Evolutionary conservation across 2,113 vertebrate genomes (phyloP).

Genomic region (Acrocephalus arundinaceus): DNA sequence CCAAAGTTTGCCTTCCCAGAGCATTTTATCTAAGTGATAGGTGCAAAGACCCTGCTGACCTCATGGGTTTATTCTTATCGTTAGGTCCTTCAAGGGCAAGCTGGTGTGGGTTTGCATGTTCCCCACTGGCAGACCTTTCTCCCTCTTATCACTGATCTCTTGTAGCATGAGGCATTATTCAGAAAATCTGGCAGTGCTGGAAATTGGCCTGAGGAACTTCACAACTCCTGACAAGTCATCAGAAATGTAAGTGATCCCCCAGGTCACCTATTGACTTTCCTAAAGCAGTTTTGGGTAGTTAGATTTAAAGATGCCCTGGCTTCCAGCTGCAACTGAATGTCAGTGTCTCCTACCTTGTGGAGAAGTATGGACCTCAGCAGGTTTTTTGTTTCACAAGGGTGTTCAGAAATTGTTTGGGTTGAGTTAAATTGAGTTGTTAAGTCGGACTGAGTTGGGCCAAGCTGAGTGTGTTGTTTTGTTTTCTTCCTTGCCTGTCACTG

Average conservation of each 20-base stretch:
- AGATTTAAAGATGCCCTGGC: neutral
- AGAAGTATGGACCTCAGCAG: accelerated
- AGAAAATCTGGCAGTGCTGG: neutral
- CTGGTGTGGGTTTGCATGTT: neutral
- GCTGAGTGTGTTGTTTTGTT: neutral
- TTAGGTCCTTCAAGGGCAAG: neutral
- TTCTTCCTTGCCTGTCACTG: neutral
- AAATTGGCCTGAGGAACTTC: neutral
- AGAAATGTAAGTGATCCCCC: neutral
- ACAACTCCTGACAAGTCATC: neutral
- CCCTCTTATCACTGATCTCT: neutral
- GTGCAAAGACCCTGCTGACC: neutral
- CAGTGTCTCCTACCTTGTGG: neutral
- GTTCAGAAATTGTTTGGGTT: neutral
- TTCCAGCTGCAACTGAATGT: neutral
- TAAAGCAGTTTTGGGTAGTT: neutral
- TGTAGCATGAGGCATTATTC: neutral
- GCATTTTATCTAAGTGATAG: neutral
- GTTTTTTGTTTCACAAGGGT: neutral
- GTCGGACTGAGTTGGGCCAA: neutral
- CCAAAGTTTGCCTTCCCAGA: neutral
- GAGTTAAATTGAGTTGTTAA: neutral
- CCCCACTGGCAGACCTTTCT: neutral
- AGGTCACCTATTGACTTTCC: neutral
- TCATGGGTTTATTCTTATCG: neutral